phyloP scores from a whole-genome alignment of 2,113 vertebrate species.

The Solea solea region DNA sequence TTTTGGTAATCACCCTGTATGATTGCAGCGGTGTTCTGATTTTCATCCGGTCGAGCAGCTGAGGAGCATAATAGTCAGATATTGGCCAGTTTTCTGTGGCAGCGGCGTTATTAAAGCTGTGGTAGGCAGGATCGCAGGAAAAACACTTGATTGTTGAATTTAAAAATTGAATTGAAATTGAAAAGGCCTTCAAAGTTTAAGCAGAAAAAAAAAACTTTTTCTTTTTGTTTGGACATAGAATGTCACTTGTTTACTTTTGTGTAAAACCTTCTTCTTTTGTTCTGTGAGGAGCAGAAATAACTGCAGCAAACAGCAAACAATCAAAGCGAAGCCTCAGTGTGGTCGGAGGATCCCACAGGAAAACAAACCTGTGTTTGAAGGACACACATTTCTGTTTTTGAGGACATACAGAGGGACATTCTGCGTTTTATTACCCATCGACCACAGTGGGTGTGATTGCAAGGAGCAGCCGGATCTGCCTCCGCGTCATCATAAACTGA shows the following conservation, averaged over 20 bases:
- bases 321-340: slow-evolving; percentile 3
- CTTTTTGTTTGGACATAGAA: no score
- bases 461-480: slow-evolving; percentile 23
- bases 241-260: background rate
- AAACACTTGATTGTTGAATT: no score
- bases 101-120: background rate
- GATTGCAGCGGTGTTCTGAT: slow-evolving; percentile 32
- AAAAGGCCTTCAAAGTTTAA: no score
- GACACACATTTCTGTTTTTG: slow-evolving; percentile 14
- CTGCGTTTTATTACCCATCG: slow-evolving; percentile 55
- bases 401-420: slow-evolving; percentile 38
- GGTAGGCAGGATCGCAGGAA: no score
- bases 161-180: no score
- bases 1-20: slow-evolving; percentile 36
- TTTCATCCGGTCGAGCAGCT: slow-evolving; percentile 31
- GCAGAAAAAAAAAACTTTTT: no score
- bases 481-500: slow-evolving; percentile 59
- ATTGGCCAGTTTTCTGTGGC: slow-evolving; percentile 26
- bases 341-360: slow-evolving; percentile 13
- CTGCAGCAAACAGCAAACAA: slow-evolving; percentile 4
- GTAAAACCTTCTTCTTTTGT: background rate
- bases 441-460: slow-evolving; percentile 39
- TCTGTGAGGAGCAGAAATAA: slow-evolving; percentile 10
- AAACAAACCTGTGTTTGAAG: slow-evolving; percentile 38
- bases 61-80: slow-evolving; percentile 19